phyloP scores from a whole-genome alignment of 1,140 invertebrate species.

The Dufourea novaeangliae region DNA sequence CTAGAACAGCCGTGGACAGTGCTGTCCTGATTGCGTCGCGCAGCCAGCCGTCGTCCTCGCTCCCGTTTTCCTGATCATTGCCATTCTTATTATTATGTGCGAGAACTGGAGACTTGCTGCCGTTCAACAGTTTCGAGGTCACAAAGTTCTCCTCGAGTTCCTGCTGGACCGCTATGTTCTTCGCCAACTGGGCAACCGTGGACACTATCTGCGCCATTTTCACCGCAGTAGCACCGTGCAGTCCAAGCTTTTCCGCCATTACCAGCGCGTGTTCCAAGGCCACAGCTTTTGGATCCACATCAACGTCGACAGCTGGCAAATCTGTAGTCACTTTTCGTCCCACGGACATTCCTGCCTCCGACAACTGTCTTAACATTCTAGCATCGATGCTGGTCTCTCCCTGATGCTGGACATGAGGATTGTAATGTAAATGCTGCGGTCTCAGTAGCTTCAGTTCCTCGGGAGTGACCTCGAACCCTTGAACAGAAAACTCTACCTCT shows the following conservation, averaged over 20 bases:
- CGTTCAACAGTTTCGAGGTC: conserved; percentile 59
- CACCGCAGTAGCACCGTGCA: conserved; percentile 76
- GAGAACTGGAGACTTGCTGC: conserved; percentile 61
- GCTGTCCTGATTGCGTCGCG: conserved; percentile 83
- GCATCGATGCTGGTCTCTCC: conserved; percentile 86
- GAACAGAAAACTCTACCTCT: conserved; percentile 87
- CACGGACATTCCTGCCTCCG: conserved; percentile 87
- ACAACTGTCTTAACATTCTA: conserved; percentile 86
- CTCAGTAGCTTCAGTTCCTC: conserved; percentile 86
- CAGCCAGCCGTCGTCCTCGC: conserved; percentile 77
- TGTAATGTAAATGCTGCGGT: conserved; percentile 81
- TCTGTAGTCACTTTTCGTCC: conserved; percentile 85
- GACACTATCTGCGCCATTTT: conserved; percentile 80
- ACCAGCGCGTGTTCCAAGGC: conserved; percentile 78
- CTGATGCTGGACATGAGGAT: conserved; percentile 81
- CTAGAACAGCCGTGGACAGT: conserved; percentile 82
- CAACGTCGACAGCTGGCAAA: conserved; percentile 84
- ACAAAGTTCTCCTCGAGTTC: conserved; percentile 40
- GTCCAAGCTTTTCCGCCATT: conserved; percentile 77
- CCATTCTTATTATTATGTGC: conserved; percentile 60
- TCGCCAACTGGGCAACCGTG: conserved; percentile 76
- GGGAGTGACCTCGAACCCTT: conserved; percentile 88
- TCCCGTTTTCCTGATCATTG: conserved; percentile 53
- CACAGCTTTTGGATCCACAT: conserved; percentile 82
- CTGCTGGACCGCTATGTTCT: conserved; percentile 74